Percentiles rank a stretch among this genome's conserved stretches.
phyloP scores from a whole-genome alignment of 2,113 vertebrate genomes.

The Pseudorectes ferrugineus region DNA sequence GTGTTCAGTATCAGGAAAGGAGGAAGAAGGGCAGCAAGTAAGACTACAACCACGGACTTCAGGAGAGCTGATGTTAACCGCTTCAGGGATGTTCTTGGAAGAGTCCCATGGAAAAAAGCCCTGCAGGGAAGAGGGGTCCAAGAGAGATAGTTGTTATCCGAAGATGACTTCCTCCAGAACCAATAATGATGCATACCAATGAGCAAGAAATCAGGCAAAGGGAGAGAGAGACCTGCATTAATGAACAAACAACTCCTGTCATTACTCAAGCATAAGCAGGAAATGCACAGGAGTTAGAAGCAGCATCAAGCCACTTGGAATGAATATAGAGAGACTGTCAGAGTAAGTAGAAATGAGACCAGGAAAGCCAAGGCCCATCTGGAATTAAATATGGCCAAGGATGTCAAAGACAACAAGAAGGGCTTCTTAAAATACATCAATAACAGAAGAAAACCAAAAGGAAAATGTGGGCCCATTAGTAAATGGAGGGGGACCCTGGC shows the following conservation, averaged over 20 bases:
- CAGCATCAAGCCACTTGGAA: not conserved
- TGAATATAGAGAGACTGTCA: not conserved
- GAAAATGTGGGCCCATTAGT: not conserved
- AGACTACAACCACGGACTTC: not conserved
- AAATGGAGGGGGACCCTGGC: not conserved
- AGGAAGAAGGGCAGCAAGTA: not conserved
- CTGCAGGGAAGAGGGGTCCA: not conserved
- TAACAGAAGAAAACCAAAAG: not conserved
- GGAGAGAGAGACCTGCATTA: no score
- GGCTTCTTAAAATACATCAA: not conserved
- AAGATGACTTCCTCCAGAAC: not conserved
- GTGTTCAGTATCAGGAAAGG: not conserved
- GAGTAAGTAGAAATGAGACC: not conserved
- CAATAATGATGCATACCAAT: not conserved
- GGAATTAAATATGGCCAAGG: not conserved
- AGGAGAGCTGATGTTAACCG: accelerated
- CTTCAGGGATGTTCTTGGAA: not conserved
- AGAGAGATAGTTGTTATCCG: not conserved
- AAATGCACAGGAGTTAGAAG: not conserved
- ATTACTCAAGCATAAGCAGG: not conserved
- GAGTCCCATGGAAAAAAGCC: not conserved
- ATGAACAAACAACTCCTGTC: not conserved
- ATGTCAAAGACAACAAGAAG: not conserved
- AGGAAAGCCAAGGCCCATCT: not conserved
- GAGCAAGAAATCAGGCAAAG: not conserved